Conservation (phyloP, 2,113 vertebrate genomes). For the Caloenas nicobarica region DNA sequence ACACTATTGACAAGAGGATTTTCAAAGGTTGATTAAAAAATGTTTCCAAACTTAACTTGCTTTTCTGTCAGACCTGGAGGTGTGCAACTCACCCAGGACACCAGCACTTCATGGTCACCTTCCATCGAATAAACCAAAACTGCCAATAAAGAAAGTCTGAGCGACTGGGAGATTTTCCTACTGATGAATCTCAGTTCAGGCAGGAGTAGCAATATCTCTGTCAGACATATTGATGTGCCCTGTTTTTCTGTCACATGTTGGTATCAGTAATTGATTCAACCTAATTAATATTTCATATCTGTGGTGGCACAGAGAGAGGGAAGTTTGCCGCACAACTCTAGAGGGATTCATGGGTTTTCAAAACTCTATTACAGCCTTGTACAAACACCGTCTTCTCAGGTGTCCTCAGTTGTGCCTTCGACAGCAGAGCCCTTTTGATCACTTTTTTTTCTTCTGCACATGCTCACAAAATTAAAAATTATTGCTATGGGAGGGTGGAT, state of each 20-base stretch:
- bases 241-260: background rate
- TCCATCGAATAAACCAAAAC: background rate
- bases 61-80: background rate
- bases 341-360: slow-evolving; percentile 6
- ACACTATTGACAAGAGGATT: background rate
- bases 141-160: background rate
- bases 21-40: background rate
- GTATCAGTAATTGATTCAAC: background rate
- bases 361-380: background rate
- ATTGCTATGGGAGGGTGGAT: background rate
- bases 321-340: background rate
- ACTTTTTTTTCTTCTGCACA: background rate
- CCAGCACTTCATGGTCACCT: background rate
- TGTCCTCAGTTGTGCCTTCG: background rate
- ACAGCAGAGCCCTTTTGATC: background rate
- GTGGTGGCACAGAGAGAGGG: background rate
- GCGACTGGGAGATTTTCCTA: background rate
- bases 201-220: background rate
- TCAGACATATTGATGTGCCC: accelerated
- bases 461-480: background rate
- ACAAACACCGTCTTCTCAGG: background rate
- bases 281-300: slow-evolving; percentile 22
- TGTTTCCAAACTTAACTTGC: background rate
- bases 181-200: background rate
- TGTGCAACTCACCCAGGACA: background rate